Evolutionary conservation across 2,113 vertebrate genomes (phyloP).

Genomic region (Alethe diademata): DNA sequence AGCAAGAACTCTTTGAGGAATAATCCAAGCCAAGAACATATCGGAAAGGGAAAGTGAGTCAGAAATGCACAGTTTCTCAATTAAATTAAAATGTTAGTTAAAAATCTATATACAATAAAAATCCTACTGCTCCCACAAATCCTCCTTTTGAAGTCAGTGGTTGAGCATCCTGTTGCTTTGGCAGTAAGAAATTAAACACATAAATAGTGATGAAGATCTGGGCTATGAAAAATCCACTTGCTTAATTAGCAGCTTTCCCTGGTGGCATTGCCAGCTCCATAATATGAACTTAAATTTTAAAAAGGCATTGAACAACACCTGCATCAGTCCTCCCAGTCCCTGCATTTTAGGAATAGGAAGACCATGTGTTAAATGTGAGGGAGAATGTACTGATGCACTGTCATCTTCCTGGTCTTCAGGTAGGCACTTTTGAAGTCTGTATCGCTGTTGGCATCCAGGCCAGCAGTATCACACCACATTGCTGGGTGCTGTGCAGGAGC

Average conservation of each 20-base stretch:
- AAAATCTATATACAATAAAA: neutral
- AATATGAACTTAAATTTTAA: neutral
- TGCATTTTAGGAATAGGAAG: neutral
- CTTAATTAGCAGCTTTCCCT: neutral
- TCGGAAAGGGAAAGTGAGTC: neutral
- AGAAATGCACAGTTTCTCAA: neutral
- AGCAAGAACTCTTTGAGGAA: neutral
- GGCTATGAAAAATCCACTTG: neutral
- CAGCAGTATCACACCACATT: neutral
- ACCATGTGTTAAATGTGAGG: neutral
- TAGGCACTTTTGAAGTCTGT: neutral
- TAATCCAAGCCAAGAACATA: neutral
- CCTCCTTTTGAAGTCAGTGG: neutral
- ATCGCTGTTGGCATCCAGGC: neutral
- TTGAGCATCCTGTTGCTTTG: neutral
- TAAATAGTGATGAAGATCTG: neutral
- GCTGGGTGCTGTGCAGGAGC: neutral
- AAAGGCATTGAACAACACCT: neutral
- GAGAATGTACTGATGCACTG: neutral
- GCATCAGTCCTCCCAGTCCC: neutral
- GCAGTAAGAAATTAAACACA: neutral
- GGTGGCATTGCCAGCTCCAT: neutral
- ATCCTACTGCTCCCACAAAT: neutral
- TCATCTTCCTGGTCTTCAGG: neutral
- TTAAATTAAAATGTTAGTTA: neutral